These are phyloP conservation scores for Diabrotica virgifera DNA, from an alignment of 1,140 invertebrate species.

Conservation along the genomic window DNA sequence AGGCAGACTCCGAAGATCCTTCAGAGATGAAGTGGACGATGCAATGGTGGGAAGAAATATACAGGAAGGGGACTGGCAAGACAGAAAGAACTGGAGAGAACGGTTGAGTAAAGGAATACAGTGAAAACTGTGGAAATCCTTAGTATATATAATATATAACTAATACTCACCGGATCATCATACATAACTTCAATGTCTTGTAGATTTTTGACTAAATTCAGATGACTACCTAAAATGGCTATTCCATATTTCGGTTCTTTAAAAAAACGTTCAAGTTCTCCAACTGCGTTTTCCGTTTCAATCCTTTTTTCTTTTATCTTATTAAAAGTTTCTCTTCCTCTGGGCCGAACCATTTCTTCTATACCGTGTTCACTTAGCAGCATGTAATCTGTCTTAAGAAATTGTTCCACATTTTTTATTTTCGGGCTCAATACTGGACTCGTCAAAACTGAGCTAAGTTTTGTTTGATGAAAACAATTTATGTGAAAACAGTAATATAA, in stretches of 20 bases:
- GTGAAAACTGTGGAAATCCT: too few relatives aligned
- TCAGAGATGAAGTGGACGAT: too few relatives aligned
- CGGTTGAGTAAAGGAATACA: too few relatives aligned
- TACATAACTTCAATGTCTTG: slow-evolving; percentile 1
- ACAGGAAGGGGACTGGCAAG: too few relatives aligned
- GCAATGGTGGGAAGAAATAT: too few relatives aligned
- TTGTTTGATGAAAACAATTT: background rate
- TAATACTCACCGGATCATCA: slow-evolving; percentile 1
- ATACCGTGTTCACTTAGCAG: background rate
- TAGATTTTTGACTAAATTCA: background rate
- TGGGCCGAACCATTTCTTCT: background rate
- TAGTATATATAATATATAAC: too few relatives aligned
- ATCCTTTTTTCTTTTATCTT: background rate
- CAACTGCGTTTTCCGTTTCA: background rate
- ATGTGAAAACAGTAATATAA: background rate
- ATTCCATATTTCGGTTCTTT: background rate
- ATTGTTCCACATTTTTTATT: background rate
- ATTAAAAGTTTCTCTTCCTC: background rate
- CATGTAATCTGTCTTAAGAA: background rate
- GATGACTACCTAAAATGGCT: background rate
- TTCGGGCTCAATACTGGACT: background rate
- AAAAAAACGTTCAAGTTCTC: background rate
- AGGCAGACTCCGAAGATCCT: too few relatives aligned
- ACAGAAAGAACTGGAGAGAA: too few relatives aligned
- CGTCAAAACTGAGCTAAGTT: background rate